These are phyloP conservation scores for Pyrrhosoma nymphula DNA, from an alignment of 2,888 invertebrate genomes.

Conservation along the genomic window DNA sequence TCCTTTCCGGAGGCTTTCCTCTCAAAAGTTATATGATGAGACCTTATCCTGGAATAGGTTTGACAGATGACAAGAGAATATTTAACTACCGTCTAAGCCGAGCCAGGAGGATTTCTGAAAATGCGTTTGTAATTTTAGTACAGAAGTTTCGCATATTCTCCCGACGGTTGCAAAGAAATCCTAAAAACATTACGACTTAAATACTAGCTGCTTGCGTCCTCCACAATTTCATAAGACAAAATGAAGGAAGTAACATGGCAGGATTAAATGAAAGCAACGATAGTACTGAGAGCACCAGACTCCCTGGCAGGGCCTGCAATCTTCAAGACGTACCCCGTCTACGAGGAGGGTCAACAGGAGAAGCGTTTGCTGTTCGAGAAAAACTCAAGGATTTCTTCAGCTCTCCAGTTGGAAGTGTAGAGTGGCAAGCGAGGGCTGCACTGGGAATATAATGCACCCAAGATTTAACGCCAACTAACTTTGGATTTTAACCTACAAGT, in stretches of 20 bases:
- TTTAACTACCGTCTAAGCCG: background rate
- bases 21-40: too few species aligned
- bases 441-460: background rate
- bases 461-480: background rate
- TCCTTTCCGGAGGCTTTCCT: too few species aligned
- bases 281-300: background rate
- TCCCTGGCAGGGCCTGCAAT: too few species aligned
- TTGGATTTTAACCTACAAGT: background rate
- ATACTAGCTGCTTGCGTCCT: too few species aligned
- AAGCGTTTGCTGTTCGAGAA: too few species aligned
- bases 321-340: too few species aligned
- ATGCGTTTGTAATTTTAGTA: background rate
- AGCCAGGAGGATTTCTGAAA: conserved; percentile 19
- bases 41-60: background rate
- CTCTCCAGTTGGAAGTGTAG: background rate
- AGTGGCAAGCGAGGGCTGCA: background rate
- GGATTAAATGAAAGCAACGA: background rate
- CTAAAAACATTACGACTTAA: too few species aligned
- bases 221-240: background rate
- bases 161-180: too few species aligned
- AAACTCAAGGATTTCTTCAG: background rate
- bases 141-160: background rate
- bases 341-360: too few species aligned
- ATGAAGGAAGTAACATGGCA: background rate
- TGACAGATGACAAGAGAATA: background rate